Percentiles rank a stretch among this genome's conserved stretches.
These are phyloP conservation scores for Macrosoma leucophasiata DNA, from an alignment of 2,888 invertebrate genomes.

Conservation along the genomic window DNA sequence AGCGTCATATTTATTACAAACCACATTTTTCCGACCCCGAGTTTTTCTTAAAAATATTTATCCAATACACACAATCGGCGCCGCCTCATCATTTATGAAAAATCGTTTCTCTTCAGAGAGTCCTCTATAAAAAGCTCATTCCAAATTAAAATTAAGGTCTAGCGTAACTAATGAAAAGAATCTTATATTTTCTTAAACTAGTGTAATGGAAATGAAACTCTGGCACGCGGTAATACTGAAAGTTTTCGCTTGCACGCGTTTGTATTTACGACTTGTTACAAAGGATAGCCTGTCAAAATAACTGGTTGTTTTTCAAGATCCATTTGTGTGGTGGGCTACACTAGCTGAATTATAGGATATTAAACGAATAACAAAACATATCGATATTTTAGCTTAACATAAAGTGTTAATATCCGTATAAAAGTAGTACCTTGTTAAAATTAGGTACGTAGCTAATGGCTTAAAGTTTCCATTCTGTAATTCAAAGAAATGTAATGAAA, in stretches of 20 bases:
- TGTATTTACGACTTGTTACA: slow-evolving; percentile 45
- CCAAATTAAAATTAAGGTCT: slow-evolving; percentile 75
- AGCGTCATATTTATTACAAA: slow-evolving; percentile 56
- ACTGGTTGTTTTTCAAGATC: slow-evolving; percentile 70
- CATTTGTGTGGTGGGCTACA: slow-evolving; percentile 58
- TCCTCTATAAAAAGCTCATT: slow-evolving; percentile 73
- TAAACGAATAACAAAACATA: slow-evolving; percentile 61
- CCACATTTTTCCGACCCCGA: slow-evolving; percentile 50
- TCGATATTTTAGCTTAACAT: slow-evolving; percentile 59
- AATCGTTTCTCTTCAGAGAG: slow-evolving; percentile 65
- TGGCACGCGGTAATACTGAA: slow-evolving; percentile 28
- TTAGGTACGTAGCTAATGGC: too few species aligned
- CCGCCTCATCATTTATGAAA: slow-evolving; percentile 74
- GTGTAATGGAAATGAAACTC: slow-evolving; percentile 33
- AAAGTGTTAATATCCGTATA: slow-evolving; percentile 52
- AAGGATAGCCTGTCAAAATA: slow-evolving; percentile 59
- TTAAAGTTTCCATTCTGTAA: too few species aligned
- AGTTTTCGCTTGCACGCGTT: slow-evolving; percentile 30
- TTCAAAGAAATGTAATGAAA: slow-evolving; percentile 30
- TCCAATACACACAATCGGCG: slow-evolving; percentile 69
- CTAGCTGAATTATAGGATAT: slow-evolving; percentile 59
- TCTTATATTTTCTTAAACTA: slow-evolving; percentile 38
- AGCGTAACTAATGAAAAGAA: slow-evolving; percentile 54
- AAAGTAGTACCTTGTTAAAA: too few species aligned
- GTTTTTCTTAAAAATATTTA: slow-evolving; percentile 69